phyloP scores from a whole-genome alignment of 2,113 vertebrate genomes.

The Calyptommatus sinebrachiatus region DNA sequence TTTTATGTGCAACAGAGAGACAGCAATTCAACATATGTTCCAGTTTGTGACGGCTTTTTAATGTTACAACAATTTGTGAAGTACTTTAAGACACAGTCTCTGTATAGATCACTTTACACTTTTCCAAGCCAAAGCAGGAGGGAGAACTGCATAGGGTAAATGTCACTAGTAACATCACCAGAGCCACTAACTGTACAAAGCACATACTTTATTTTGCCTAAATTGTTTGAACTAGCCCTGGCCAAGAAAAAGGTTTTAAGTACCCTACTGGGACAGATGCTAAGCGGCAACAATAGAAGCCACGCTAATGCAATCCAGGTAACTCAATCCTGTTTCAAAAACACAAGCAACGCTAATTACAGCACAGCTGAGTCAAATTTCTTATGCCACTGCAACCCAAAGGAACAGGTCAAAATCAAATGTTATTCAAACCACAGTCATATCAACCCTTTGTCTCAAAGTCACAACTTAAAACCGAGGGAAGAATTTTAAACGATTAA shows the following conservation, averaged over 20 bases:
- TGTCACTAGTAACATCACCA: constrained; percentile 72
- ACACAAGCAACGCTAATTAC: constrained; percentile 77
- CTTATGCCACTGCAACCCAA: constrained; percentile 75
- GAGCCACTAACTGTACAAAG: constrained; percentile 76
- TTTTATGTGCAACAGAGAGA: constrained; percentile 49
- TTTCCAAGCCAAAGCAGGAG: constrained; percentile 57
- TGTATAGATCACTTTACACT: constrained; percentile 56
- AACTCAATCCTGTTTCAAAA: constrained; percentile 83
- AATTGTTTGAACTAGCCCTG: constrained; percentile 76
- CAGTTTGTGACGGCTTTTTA: constrained; percentile 47
- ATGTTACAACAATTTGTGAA: constrained; percentile 49
- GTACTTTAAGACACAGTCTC: constrained; percentile 53
- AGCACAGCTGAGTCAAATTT: constrained; percentile 81
- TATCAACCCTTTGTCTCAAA: constrained; percentile 77
- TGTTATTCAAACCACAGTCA: constrained; percentile 81
- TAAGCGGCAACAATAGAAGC: constrained; percentile 78
- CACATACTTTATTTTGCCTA: constrained; percentile 76
- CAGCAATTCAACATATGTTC: constrained; percentile 64
- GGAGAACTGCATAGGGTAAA: constrained; percentile 69
- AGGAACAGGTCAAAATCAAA: constrained; percentile 82
- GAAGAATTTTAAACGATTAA: constrained; percentile 76
- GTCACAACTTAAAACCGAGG: constrained; percentile 75
- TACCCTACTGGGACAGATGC: constrained; percentile 81
- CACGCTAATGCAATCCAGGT: constrained; percentile 82
- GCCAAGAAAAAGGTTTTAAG: constrained; percentile 80